These are phyloP conservation scores for Melinopterus prodromus DNA, from an alignment of 2,888 invertebrate genomes.

Conservation along the genomic window DNA sequence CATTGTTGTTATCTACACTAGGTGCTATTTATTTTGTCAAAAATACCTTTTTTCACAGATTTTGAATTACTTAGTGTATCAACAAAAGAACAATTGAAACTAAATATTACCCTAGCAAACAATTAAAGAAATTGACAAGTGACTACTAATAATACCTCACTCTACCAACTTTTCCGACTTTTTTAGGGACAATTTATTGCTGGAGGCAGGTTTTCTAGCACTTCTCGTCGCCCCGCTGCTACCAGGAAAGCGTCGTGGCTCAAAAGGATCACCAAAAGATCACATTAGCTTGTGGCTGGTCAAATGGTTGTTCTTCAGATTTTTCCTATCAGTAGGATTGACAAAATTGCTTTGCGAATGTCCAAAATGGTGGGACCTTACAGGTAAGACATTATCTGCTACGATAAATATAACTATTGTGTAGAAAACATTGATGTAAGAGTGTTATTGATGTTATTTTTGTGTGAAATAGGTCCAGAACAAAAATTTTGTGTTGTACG, in stretches of 20 bases:
- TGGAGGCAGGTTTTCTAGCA: constrained; percentile 78
- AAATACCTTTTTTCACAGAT: no score
- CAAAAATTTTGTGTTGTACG: constrained; percentile 36
- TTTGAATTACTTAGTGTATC: no score
- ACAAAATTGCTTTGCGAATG: constrained; percentile 76
- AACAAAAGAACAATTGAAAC: no score
- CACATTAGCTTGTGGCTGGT: constrained; percentile 72
- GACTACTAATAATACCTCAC: not conserved
- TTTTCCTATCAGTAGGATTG: constrained; percentile 76
- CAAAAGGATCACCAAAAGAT: constrained; percentile 62
- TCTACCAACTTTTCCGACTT: not conserved
- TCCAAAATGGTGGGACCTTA: constrained; percentile 80
- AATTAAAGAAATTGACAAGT: no score
- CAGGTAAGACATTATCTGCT: constrained; percentile 63
- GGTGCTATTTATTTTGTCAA: no score
- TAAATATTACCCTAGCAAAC: no score
- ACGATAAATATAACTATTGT: not conserved
- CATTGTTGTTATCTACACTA: no score
- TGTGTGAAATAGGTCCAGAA: constrained; percentile 30
- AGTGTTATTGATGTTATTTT: constrained; percentile 9
- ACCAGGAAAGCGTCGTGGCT: constrained; percentile 58
- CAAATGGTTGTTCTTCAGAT: constrained; percentile 76
- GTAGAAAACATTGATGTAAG: not conserved
- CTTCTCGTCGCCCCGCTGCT: constrained; percentile 73
- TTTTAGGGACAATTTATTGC: constrained; percentile 73